Conservation (phyloP, 2,113 vertebrate genomes). For the Jacana jacana region DNA sequence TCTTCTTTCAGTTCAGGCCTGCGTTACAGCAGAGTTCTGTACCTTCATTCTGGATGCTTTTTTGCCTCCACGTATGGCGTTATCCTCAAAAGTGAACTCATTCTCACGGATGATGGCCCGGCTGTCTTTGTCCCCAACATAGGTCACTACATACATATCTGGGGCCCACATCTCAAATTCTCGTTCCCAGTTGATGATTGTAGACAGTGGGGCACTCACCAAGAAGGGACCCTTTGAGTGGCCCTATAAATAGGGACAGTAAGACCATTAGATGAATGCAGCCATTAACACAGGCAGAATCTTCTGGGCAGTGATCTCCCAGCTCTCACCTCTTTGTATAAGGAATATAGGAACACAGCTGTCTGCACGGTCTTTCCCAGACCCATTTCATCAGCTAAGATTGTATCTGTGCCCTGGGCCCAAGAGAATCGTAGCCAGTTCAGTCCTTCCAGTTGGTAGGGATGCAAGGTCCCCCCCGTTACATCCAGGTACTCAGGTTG, state of each 20-base stretch:
- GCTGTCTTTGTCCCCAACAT: slow-evolving; percentile 95
- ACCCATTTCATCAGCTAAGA: slow-evolving; percentile 98
- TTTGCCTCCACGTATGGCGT: slow-evolving; percentile 94
- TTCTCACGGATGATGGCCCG: slow-evolving; percentile 96
- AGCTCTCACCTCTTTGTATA: slow-evolving; percentile 92
- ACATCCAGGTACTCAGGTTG: slow-evolving; percentile 93
- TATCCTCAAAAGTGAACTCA: slow-evolving; percentile 96
- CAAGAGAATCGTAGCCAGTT: slow-evolving; percentile 98
- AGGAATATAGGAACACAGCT: slow-evolving; percentile 93
- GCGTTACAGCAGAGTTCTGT: neutral
- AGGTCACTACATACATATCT: slow-evolving; percentile 98
- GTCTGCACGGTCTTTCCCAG: slow-evolving; percentile 98
- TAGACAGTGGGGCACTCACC: slow-evolving; percentile 95
- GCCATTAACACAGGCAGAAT: neutral
- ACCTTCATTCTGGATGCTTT: slow-evolving; percentile 98
- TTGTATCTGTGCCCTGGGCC: slow-evolving; percentile 97
- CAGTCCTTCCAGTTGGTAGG: slow-evolving; percentile 96
- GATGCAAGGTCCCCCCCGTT: slow-evolving; percentile 91
- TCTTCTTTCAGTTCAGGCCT: neutral
- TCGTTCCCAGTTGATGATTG: slow-evolving; percentile 98
- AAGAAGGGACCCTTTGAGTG: slow-evolving; percentile 96
- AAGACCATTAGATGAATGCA: neutral
- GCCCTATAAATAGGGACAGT: slow-evolving; percentile 74
- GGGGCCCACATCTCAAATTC: slow-evolving; percentile 99
- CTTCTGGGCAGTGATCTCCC: neutral